Percentiles rank a stretch among this genome's conserved stretches.
These are phyloP conservation scores for Mesorhabditis belari DNA, from an alignment of 2,888 invertebrate genomes.

Conservation along the genomic window DNA sequence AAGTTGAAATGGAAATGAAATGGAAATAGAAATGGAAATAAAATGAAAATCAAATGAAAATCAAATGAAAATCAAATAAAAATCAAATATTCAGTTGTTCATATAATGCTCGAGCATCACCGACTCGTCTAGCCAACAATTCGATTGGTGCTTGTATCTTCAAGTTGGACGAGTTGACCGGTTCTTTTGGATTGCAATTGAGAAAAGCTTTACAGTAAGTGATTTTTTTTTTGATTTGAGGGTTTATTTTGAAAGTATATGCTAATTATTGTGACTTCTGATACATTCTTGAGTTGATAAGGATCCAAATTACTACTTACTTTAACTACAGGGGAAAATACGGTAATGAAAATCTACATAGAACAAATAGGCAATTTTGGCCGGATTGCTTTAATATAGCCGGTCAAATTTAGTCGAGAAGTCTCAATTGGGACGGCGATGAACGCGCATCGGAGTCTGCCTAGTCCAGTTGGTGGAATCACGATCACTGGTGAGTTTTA, in stretches of 20 bases:
- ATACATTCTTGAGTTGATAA: too few relatives aligned
- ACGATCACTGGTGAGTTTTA: neutral
- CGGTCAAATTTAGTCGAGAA: neutral
- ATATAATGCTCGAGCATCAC: neutral
- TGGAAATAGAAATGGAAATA: neutral
- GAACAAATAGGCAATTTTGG: too few relatives aligned
- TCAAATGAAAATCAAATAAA: too few relatives aligned
- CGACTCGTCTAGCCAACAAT: neutral
- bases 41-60: too few relatives aligned
- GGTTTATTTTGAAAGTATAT: too few relatives aligned
- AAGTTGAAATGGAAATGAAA: neutral
- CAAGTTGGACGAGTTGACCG: constrained; percentile 31
- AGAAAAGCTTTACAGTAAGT: constrained; percentile 15
- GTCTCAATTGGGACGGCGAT: neutral
- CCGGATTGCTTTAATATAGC: too few relatives aligned
- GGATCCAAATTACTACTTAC: too few relatives aligned
- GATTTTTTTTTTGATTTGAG: neutral
- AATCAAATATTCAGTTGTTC: neutral
- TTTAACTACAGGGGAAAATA: too few relatives aligned
- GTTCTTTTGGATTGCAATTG: constrained; percentile 34
- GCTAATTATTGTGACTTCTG: too few relatives aligned
- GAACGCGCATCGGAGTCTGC: neutral
- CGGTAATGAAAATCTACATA: too few relatives aligned
- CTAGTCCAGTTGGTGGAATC: neutral
- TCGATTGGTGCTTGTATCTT: constrained; percentile 3